Base-by-base conservation (phyloP, 2,113 vertebrate species). In the Sisor rabdophorus region DNA sequence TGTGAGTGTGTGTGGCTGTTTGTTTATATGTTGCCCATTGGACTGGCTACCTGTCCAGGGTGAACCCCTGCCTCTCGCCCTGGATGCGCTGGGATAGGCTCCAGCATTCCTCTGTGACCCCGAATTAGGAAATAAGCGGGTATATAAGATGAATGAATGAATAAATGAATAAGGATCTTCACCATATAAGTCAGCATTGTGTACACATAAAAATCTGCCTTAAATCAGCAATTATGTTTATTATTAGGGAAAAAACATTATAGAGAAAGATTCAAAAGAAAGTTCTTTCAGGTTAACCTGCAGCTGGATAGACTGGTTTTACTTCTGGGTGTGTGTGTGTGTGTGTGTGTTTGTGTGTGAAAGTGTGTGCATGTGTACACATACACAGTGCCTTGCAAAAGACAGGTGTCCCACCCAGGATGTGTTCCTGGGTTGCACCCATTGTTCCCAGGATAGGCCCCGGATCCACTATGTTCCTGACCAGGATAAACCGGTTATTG, bases 401-500 rank as follows among this genome's bases (percentile, higher is more conserved):
- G 4, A 48, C 17, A 19, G 10, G 16, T 30, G 47, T 52, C 65
- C 65, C 47, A 69, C 65, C 65, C 65, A 69, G 65, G 24, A 69
- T 52, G 65, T 69, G 47, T 26, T 68, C 16, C 44, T 26, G 22
- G 64, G 44, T 50, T 48, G n/a, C 16, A 52, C 47, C 44, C 65
- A 52, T 69, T 69, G 65, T 69, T 69, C 65, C 47, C 26, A 52
- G 47, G 24, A 48, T 52, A 52, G 24, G 17, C 24, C 24, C 65
- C 47, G 65, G 65, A 52, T 52, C 26, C 65, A 30, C 47, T 10
- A 5, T 7, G 11, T 20, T 69, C 47, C 65, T 20, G 48, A 52
- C 26, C 47, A 69, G 24, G 65, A 69, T 52, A 52, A 52, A 69
- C 65, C 47, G 24, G 65, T 69, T 69, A 69, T 48, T 52, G 24